Percentiles rank a stretch among this genome's conserved stretches.
phyloP scores from a whole-genome alignment of 2,797 vertebrate genomes.

The Lophotriccus pileatus region DNA sequence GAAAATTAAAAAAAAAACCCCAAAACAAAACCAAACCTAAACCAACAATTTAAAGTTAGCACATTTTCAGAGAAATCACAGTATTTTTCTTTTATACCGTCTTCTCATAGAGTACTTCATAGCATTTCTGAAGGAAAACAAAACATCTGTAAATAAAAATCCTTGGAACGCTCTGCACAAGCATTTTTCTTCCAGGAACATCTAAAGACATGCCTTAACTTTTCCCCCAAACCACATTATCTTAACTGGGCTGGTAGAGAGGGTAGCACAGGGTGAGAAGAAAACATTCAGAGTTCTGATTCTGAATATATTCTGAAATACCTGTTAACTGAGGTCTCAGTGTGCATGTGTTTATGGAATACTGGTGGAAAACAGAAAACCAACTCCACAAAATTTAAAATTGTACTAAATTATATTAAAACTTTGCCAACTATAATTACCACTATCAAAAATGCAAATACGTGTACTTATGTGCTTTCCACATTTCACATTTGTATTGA shows the following conservation, averaged over 20 bases:
- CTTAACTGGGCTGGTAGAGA: background rate
- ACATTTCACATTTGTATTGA: background rate
- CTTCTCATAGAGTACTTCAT: background rate
- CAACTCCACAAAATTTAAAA: background rate
- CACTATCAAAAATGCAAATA: background rate
- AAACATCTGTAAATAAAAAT: background rate
- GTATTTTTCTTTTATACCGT: background rate
- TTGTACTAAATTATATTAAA: background rate
- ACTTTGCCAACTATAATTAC: background rate
- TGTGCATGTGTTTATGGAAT: background rate
- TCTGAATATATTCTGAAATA: background rate
- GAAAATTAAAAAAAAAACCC: background rate
- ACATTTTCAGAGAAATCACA: background rate
- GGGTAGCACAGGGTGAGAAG: background rate
- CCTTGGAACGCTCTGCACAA: background rate
- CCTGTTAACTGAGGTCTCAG: background rate
- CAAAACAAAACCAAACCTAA: background rate
- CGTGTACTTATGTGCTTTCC: background rate
- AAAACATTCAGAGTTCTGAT: background rate
- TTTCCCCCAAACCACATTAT: background rate
- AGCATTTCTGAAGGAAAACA: background rate
- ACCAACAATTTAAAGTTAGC: background rate
- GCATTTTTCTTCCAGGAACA: background rate
- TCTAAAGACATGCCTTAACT: background rate
- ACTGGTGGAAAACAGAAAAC: background rate